Percentiles rank a stretch among this genome's conserved stretches.
phyloP scores from a whole-genome alignment of 2,888 invertebrate species.

The Hyppa rectilinea region DNA sequence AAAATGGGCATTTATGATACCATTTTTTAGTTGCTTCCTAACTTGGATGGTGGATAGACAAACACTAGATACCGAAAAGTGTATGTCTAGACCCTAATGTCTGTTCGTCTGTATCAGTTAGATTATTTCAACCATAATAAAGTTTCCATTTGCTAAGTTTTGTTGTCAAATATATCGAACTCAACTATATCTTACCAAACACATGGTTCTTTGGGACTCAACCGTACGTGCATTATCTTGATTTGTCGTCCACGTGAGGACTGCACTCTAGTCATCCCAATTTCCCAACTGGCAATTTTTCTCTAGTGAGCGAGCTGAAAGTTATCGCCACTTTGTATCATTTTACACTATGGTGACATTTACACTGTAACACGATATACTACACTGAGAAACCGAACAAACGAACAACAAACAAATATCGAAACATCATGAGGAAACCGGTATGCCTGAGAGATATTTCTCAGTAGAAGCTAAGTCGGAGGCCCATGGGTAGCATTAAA shows the following conservation, averaged over 20 bases:
- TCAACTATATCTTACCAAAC: neutral
- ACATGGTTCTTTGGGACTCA: neutral
- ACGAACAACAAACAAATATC: too few relatives aligned
- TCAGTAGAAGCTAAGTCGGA: too few relatives aligned
- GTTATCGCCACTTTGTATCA: constrained; percentile 15
- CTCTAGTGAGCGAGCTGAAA: constrained; percentile 27
- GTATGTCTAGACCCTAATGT: neutral
- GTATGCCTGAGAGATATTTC: too few relatives aligned
- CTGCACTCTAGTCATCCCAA: constrained; percentile 6
- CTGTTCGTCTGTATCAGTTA: neutral
- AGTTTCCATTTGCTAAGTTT: neutral
- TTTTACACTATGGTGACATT: too few relatives aligned
- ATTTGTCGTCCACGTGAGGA: constrained; percentile 15
- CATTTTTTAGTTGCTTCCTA: too few relatives aligned
- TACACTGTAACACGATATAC: too few relatives aligned
- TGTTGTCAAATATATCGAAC: neutral
- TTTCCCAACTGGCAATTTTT: constrained; percentile 10
- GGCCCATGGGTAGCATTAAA: too few relatives aligned
- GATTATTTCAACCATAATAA: neutral
- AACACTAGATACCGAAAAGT: too few relatives aligned
- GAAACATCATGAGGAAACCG: too few relatives aligned
- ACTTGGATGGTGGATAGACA: too few relatives aligned
- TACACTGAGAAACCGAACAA: too few relatives aligned
- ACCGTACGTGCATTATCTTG: constrained; percentile 47
- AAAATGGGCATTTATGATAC: too few relatives aligned